phyloP scores from a whole-genome alignment of 2,888 invertebrate genomes.

The Andrena minutula region DNA sequence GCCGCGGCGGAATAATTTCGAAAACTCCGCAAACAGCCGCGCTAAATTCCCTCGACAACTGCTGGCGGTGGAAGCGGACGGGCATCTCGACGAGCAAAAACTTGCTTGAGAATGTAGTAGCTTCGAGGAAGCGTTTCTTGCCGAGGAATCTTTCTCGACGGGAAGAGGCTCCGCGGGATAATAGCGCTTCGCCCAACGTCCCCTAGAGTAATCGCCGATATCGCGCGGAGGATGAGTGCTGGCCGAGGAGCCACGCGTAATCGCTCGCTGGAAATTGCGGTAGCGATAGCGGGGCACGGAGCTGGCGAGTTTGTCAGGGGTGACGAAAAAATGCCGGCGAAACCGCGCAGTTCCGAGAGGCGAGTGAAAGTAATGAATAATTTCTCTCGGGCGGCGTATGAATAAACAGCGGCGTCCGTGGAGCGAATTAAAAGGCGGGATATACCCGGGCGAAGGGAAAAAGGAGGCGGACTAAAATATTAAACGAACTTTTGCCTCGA shows the following conservation, averaged over 20 bases:
- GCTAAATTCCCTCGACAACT: constrained; percentile 29
- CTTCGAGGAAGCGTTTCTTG: constrained; percentile 13
- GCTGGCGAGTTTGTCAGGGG: background rate
- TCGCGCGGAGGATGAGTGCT: background rate
- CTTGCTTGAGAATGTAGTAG: constrained; percentile 19
- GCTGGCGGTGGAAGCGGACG: constrained; percentile 16
- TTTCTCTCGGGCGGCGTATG: constrained; percentile 43
- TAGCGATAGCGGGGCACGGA: background rate
- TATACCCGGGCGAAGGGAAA: constrained; percentile 3
- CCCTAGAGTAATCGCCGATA: background rate
- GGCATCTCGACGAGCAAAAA: constrained; percentile 37
- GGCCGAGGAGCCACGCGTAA: background rate
- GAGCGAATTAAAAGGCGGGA: constrained; percentile 45
- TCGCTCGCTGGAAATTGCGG: background rate
- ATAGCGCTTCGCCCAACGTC: constrained; percentile 5
- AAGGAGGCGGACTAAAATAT: constrained; percentile 30
- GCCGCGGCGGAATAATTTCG: constrained; percentile 52
- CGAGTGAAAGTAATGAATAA: constrained; percentile 50
- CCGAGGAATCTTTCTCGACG: constrained; percentile 1
- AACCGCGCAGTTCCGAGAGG: background rate
- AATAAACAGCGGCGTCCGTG: constrained; percentile 44
- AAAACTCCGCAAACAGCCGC: constrained; percentile 40
- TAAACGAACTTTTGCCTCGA: constrained; percentile 37
- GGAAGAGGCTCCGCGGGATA: constrained; percentile 16
- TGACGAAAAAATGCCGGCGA: background rate